Base-by-base conservation (phyloP, 1,140 invertebrate genomes). In the Teleogryllus occipitalis region DNA sequence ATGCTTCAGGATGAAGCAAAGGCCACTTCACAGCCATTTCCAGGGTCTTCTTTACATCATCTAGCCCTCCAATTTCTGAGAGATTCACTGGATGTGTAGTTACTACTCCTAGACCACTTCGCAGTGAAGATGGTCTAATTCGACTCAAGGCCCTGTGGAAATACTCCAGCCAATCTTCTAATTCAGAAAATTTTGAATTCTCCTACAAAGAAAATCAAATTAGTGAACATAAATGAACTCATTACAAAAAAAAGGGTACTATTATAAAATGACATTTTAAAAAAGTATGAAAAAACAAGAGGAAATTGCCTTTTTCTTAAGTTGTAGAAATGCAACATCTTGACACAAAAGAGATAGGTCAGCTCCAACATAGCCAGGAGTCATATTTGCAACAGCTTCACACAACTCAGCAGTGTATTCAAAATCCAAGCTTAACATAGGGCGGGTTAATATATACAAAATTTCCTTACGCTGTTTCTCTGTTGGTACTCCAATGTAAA, bases 401-500 rank as follows among this genome's bases (percentile, higher is more conserved):
- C 75, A 82, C 76, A 82, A 73, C 65, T 77, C 15, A 46, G 82
- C 10, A 80, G 74, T 78, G 79, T 79, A 18, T 81, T 73, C 7
- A 84, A 78, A 47, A 85, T 84, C 27, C 81, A 77, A 22, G 80
- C 54, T 65, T 82, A 54, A 12, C 81, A 81, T 21, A 76, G 8
- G 74, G 79, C 21, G 77, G 65, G 80, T 14, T 46, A 83, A 79
- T 76, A 79, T 77, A 78, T 80, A 80, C 80, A 83, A 82, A 81
- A 83, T 90, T 84, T 92, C 90, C 78, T 86, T 82, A 74, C 92
- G 84, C 83, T 94, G 92, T 18, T 83, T 81, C 79, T 92, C 83
- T n/a, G 88, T 93, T 8, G 93, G 93, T 47, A 91, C 85, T 81
- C 92, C 90, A 80, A 95, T 91, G 78, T 88, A 85, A 81, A 94